A percentile compares a stretch with the other conserved stretches of the same genome.
Conservation (phyloP, 2,888 invertebrate species). For the Caradrina clavipalpis region DNA sequence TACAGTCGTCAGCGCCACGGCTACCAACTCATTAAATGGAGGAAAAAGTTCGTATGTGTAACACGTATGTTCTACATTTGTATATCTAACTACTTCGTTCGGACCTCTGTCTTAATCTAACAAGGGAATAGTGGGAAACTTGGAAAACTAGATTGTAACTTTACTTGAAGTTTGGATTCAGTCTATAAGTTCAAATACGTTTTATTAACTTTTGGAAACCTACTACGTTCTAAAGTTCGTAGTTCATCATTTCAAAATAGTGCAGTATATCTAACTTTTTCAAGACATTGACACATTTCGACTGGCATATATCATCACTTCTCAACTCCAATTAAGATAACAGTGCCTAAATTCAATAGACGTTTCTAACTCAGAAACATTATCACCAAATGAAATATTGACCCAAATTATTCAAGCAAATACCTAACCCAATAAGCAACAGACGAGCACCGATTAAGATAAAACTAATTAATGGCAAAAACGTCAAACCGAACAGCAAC, state of each 20-base stretch:
- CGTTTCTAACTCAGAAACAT: neutral
- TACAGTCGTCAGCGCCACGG: slow-evolving; percentile 46
- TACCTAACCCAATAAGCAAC: slow-evolving; percentile 31
- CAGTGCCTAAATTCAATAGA: neutral
- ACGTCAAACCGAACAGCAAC: slow-evolving; percentile 74
- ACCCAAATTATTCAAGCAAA: slow-evolving; percentile 13
- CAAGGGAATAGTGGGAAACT: slow-evolving; percentile 58
- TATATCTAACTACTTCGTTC: slow-evolving; percentile 51
- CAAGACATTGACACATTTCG: neutral
- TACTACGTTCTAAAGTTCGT: slow-evolving; percentile 17
- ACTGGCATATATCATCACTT: neutral
- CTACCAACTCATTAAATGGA: slow-evolving; percentile 53
- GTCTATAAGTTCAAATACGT: slow-evolving; percentile 39
- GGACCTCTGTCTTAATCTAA: slow-evolving; percentile 59
- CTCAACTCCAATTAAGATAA: neutral
- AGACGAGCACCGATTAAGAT: slow-evolving; percentile 63
- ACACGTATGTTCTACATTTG: slow-evolving; percentile 54
- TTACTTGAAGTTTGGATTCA: slow-evolving; percentile 39
- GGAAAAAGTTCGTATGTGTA: slow-evolving; percentile 37
- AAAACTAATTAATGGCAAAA: slow-evolving; percentile 74
- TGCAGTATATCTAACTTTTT: too few species aligned
- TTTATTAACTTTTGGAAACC: slow-evolving; percentile 44
- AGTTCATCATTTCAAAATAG: slow-evolving; percentile 2
- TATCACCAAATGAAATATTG: neutral
- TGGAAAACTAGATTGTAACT: slow-evolving; percentile 57